Evolutionary conservation across 1,140 invertebrate genomes (phyloP).

Genomic region (Drosophila nannoptera): DNA sequence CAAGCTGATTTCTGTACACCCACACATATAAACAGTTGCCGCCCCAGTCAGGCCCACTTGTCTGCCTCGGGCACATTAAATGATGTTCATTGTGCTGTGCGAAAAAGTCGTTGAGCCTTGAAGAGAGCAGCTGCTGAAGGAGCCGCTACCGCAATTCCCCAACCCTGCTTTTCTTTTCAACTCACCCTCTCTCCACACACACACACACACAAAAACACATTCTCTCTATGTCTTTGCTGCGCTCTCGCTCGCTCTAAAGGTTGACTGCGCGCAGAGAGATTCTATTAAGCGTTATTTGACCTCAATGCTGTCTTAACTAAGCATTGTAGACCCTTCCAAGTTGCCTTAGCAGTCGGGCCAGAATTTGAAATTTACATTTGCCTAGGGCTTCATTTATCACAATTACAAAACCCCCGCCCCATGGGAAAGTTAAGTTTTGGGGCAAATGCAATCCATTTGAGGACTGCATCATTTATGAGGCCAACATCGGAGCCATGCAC

Average conservation of each 20-base stretch:
- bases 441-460: background rate
- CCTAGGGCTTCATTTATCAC: conserved; percentile 22
- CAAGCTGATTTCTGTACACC: conserved; percentile 4
- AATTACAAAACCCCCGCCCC: conserved; percentile 2
- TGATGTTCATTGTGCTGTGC: conserved; percentile 42
- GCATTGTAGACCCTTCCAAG: conserved; percentile 13
- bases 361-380: conserved; percentile 15
- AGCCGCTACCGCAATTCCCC: background rate
- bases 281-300: conserved; percentile 49
- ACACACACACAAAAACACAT: background rate
- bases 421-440: background rate
- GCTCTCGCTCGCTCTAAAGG: background rate
- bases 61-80: conserved; percentile 29
- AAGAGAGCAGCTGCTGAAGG: conserved; percentile 25
- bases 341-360: background rate
- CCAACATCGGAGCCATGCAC: background rate
- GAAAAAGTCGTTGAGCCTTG: conserved; percentile 44
- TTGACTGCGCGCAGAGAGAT: conserved; percentile 14
- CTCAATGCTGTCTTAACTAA: conserved; percentile 40
- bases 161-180: background rate
- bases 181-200: background rate
- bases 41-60: conserved; percentile 10
- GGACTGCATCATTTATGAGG: conserved; percentile 18
- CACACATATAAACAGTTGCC: background rate
- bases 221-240: background rate